Evolutionary conservation across 2,113 vertebrate genomes (phyloP).

Genomic region (Mola mola): DNA sequence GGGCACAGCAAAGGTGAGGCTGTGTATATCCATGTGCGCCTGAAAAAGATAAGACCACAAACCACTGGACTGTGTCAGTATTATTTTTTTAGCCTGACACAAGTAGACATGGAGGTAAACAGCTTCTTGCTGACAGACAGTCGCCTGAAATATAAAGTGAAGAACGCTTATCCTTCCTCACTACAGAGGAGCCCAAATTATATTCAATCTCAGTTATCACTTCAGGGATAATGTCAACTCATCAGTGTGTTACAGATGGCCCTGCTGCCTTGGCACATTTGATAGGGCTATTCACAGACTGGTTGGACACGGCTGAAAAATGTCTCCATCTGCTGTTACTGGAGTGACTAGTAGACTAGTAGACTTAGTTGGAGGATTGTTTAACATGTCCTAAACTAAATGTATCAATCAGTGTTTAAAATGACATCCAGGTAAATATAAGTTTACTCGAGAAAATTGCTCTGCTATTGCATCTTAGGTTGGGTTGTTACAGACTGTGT

Average conservation of each 20-base stretch:
- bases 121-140: constrained; percentile 10
- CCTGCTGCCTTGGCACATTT: constrained; percentile 53
- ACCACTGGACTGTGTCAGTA: constrained; percentile 36
- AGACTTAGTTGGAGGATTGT: no score
- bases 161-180: constrained; percentile 43
- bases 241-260: constrained; percentile 50
- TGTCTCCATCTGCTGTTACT: constrained; percentile 76
- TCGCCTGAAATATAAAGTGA: constrained; percentile 41
- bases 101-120: constrained; percentile 23
- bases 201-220: constrained; percentile 59
- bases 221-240: constrained; percentile 56
- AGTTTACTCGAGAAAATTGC: no score
- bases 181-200: constrained; percentile 31
- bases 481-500: no score
- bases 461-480: no score
- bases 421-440: no score
- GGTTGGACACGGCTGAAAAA: constrained; percentile 52
- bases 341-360: constrained; percentile 23
- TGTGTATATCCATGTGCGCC: constrained; percentile 39
- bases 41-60: constrained; percentile 62
- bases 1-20: constrained; percentile 27
- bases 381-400: no score
- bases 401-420: no score
- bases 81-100: constrained; percentile 3
- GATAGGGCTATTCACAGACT: constrained; percentile 53